phyloP scores from a whole-genome alignment of 2,797 vertebrate genomes.

The Pitangus sulphuratus region DNA sequence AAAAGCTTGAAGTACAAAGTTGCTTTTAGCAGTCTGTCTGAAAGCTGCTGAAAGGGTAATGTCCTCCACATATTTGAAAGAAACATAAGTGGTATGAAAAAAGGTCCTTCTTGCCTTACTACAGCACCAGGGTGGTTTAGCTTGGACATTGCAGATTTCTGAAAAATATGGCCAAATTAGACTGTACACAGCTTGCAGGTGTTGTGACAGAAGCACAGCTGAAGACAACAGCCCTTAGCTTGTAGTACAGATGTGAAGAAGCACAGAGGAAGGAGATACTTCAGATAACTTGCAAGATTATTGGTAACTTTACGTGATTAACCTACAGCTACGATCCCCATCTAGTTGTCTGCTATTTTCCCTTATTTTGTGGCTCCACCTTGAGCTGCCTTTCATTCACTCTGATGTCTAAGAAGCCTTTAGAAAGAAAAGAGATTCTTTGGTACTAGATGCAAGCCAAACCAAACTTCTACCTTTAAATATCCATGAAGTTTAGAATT shows the following conservation, averaged over 20 bases:
- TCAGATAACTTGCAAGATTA: neutral
- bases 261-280: neutral
- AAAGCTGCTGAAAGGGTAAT: slow-evolving; percentile 36
- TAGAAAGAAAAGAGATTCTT: neutral
- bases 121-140: neutral
- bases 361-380: neutral
- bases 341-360: neutral
- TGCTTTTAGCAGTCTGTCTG: neutral
- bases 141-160: neutral
- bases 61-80: neutral
- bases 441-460: neutral
- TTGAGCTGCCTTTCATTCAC: slow-evolving; percentile 3
- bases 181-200: neutral
- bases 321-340: neutral
- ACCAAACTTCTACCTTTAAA: neutral
- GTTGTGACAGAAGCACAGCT: neutral
- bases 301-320: neutral
- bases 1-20: neutral
- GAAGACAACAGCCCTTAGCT: neutral
- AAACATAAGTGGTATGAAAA: neutral
- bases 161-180: neutral
- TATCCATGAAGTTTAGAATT: neutral
- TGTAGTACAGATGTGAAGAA: neutral
- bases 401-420: slow-evolving; percentile 14
- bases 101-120: neutral